Evolutionary conservation across 2,888 invertebrate species (phyloP).

Genomic region (Argyresthia albistria): DNA sequence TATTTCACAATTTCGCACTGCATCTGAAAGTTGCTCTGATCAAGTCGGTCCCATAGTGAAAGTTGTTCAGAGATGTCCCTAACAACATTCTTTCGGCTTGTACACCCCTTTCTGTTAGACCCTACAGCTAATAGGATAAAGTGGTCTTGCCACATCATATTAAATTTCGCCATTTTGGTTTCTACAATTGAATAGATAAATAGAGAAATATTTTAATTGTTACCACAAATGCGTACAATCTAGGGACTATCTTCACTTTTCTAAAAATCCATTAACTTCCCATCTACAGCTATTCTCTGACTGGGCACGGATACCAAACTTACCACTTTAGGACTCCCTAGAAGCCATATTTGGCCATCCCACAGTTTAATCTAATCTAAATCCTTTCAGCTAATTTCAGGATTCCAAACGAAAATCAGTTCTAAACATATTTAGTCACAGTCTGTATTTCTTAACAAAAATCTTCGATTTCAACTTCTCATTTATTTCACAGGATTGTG

Average conservation of each 20-base stretch:
- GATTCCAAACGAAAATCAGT: neutral
- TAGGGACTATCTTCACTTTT: neutral
- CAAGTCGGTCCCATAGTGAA: too few species aligned
- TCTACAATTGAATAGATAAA: too few species aligned
- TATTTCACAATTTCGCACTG: too few species aligned
- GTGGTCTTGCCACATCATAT: too few species aligned
- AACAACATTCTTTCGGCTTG: too few species aligned
- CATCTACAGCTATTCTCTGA: neutral
- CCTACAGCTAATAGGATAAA: too few species aligned
- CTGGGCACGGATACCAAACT: constrained; percentile 2
- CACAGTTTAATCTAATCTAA: constrained; percentile 20
- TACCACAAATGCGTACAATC: too few species aligned
- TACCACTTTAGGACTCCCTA: constrained; percentile 16
- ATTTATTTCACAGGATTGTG: neutral
- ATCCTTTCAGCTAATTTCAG: constrained; percentile 15
- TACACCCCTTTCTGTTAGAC: too few species aligned
- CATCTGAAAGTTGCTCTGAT: too few species aligned
- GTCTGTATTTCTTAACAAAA: constrained; percentile 6
- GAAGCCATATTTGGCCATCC: constrained; percentile 17
- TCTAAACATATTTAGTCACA: constrained; percentile 4
- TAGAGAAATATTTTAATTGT: too few species aligned
- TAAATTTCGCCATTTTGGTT: too few species aligned
- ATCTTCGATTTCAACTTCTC: constrained; percentile 5
- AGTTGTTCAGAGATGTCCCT: too few species aligned
- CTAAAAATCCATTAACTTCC: constrained; percentile 1